A percentile compares a stretch with the other conserved stretches of the same genome.
Conservation (phyloP, 1,140 invertebrate species). For the Drosophila jambulina region DNA sequence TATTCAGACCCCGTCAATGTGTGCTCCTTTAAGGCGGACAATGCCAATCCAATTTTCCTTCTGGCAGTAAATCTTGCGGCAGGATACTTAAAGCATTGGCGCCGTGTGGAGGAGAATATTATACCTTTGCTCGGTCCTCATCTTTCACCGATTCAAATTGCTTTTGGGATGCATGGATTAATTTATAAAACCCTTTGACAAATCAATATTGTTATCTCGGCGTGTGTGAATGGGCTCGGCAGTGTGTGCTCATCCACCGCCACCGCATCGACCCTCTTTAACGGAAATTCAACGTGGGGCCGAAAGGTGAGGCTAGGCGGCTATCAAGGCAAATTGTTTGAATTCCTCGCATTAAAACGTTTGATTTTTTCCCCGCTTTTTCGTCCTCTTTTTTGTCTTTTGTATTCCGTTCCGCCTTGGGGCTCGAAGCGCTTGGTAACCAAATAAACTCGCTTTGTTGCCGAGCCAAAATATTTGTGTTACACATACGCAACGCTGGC, state of each 20-base stretch:
- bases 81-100: constrained; percentile 8
- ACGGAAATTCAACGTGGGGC: constrained; percentile 8
- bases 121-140: constrained; percentile 11
- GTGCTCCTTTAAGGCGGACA: neutral
- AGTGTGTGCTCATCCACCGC: constrained; percentile 10
- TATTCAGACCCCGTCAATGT: neutral
- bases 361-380: constrained; percentile 59
- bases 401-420: constrained; percentile 22
- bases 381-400: constrained; percentile 24
- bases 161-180: constrained; percentile 61
- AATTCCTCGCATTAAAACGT: constrained; percentile 74
- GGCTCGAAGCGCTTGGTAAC: constrained; percentile 65
- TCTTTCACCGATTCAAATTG: constrained; percentile 27
- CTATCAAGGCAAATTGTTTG: constrained; percentile 71
- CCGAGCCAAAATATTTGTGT: constrained; percentile 73
- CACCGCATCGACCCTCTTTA: constrained; percentile 36
- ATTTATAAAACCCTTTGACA: constrained; percentile 73
- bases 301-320: constrained; percentile 44
- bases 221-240: constrained; percentile 56
- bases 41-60: constrained; percentile 9
- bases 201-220: constrained; percentile 66
- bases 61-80: neutral
- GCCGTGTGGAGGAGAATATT: constrained; percentile 1
- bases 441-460: constrained; percentile 80
- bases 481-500: constrained; percentile 64